Conservation (phyloP, 2,113 vertebrate genomes). For the Apteryx mantelli region DNA sequence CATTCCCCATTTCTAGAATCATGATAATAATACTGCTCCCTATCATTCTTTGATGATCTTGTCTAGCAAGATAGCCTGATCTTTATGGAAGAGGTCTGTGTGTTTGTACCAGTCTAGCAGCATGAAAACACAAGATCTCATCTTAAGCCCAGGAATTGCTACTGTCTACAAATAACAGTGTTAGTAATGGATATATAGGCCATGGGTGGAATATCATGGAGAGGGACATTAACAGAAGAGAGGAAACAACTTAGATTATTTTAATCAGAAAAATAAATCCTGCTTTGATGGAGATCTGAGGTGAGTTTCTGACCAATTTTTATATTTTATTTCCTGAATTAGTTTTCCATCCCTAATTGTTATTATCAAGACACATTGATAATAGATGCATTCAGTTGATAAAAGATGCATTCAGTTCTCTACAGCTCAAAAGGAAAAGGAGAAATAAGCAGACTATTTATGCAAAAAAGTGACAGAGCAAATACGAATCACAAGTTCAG, state of each 20-base stretch:
- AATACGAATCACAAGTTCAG: constrained; percentile 48
- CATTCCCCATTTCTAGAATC: neutral
- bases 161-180: neutral
- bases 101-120: neutral
- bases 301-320: constrained; percentile 25
- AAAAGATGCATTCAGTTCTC: neutral
- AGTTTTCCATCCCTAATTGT: neutral
- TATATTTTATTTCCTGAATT: neutral
- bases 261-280: neutral
- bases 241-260: neutral
- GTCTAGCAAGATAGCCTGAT: neutral
- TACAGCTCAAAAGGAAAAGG: constrained; percentile 12
- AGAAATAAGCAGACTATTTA: constrained; percentile 42
- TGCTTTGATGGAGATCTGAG: neutral
- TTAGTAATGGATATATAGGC: neutral
- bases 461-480: neutral
- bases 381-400: neutral
- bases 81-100: neutral
- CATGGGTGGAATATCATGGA: neutral
- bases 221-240: neutral
- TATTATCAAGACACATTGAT: neutral
- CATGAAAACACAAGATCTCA: neutral
- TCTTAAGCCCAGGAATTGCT: neutral
- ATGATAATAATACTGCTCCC: neutral
- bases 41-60: neutral